Conservation (phyloP, 37 sponge, comb jelly and placozoan species). For the Corticium candelabrum region DNA sequence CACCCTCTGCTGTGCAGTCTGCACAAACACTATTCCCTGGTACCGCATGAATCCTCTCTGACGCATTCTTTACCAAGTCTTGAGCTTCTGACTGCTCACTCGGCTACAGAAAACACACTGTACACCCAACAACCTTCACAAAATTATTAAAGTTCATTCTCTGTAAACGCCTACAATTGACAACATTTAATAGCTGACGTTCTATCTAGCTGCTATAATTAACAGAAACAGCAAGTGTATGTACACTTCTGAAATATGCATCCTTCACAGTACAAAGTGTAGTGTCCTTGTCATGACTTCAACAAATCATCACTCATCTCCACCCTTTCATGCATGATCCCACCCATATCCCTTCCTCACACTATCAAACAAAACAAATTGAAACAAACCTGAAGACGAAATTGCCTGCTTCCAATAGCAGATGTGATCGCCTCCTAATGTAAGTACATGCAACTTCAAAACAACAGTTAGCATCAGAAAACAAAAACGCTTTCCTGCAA, state of each 20-base stretch:
- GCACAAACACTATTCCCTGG: slow-evolving; percentile 22
- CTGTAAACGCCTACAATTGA: too few species aligned
- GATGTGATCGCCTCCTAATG: not conserved
- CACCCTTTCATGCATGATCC: not conserved
- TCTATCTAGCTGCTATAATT: too few species aligned
- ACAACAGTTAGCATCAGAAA: not conserved
- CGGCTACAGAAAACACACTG: too few species aligned
- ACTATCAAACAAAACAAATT: not conserved
- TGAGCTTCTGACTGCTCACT: not conserved
- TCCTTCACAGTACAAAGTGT: too few species aligned
- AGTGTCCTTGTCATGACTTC: too few species aligned
- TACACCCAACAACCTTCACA: too few species aligned
- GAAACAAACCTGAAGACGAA: not conserved
- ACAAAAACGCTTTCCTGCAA: slow-evolving; percentile 25
- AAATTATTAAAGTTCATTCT: too few species aligned
- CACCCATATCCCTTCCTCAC: not conserved
- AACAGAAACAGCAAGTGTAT: too few species aligned
- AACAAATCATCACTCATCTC: too few species aligned
- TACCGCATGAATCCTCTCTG: slow-evolving; percentile 9
- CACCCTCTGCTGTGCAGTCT: slow-evolving; percentile 7
- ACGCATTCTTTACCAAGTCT: not conserved
- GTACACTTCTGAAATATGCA: too few species aligned
- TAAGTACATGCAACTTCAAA: too few species aligned
- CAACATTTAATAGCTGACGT: too few species aligned
- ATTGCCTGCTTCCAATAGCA: not conserved